Evolutionary conservation across 1,140 invertebrate genomes (phyloP).

Genomic region (roundworm (Caenorhabditis elegans)): WBcel235 BX284606.5:13522501-13523000

Average conservation of each 20-base stretch:
- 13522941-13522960: too few relatives aligned
- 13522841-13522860: not conserved
- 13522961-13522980: not conserved
- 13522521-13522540: not conserved
- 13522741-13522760: not conserved
- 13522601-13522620: not conserved
- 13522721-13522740: not conserved
- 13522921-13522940: too few relatives aligned
- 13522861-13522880: conserved; percentile 19
- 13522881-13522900: not conserved
- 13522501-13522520: too few relatives aligned
- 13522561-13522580: not conserved
- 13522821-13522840: not conserved
- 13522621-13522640: not conserved
- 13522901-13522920: conserved; percentile 6
- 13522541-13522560: too few relatives aligned
- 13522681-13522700: not conserved
- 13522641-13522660: not conserved
- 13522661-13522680: conserved; percentile 4
- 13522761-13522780: not conserved
- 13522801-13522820: not conserved
- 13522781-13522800: not conserved
- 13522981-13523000: not conserved
- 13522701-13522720: not conserved
- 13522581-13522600: too few relatives aligned